phyloP scores from a whole-genome alignment of 2,797 vertebrate genomes.

The Tolypeutes matacus region DNA sequence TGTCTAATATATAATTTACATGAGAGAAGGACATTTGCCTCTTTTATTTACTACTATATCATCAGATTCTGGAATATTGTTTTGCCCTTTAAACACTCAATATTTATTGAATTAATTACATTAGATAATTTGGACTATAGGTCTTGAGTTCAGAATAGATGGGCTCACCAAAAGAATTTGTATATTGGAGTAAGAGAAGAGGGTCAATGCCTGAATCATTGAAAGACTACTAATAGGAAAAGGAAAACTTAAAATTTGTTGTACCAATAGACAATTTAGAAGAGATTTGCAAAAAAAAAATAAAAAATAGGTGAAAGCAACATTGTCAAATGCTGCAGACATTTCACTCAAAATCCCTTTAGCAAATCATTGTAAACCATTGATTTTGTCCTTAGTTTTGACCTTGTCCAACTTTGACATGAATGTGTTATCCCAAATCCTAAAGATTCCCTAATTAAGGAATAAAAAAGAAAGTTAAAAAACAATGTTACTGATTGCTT shows the following conservation, averaged over 20 bases:
- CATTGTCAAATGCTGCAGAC: background rate
- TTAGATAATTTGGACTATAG: background rate
- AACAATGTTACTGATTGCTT: constrained; percentile 16
- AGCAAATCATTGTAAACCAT: background rate
- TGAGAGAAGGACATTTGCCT: background rate
- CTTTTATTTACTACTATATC: background rate
- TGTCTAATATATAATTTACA: background rate
- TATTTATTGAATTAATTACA: background rate
- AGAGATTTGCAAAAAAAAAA: background rate
- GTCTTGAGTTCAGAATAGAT: background rate
- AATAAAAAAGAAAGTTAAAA: constrained; percentile 61
- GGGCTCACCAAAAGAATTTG: background rate
- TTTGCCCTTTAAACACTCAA: background rate
- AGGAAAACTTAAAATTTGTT: background rate
- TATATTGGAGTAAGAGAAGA: background rate
- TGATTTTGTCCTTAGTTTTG: constrained; percentile 5
- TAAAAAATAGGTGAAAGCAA: background rate
- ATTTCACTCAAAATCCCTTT: constrained; percentile 3
- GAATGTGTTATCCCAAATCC: background rate
- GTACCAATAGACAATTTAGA: background rate
- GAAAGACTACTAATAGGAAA: background rate
- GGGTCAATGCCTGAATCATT: background rate
- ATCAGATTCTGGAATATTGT: background rate
- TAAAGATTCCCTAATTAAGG: background rate
- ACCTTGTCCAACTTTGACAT: background rate